Percentiles rank a stretch among this genome's conserved stretches.
Conservation (phyloP, 2,113 vertebrate species). For the Lates calcarifer region DNA sequence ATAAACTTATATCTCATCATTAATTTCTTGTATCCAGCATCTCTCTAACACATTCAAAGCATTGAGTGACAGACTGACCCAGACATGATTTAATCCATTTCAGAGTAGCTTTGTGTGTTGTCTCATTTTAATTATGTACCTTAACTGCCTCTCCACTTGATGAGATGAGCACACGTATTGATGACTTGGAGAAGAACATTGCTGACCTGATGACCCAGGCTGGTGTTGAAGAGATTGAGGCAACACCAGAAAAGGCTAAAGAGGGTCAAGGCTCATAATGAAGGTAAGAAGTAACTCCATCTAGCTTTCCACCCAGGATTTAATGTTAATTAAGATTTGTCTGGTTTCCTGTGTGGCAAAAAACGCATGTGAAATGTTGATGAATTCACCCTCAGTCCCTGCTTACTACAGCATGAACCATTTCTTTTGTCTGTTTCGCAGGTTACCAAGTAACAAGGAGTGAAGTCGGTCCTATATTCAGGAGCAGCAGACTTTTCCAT, state of each 20-base stretch:
- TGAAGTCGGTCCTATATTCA: conserved; percentile 51
- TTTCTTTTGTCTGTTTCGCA: conserved; percentile 73
- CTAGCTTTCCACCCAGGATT: too few relatives aligned
- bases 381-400: neutral
- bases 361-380: neutral
- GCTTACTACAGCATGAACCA: neutral
- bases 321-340: neutral
- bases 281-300: conserved; percentile 55
- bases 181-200: conserved; percentile 98
- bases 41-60: neutral
- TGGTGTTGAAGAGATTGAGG: conserved; percentile 94
- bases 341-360: neutral
- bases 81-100: neutral
- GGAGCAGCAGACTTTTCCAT: conserved; percentile 70
- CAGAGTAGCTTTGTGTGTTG: neutral
- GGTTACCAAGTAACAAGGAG: conserved; percentile 70
- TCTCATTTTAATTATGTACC: conserved; percentile 50
- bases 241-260: conserved; percentile 89
- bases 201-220: conserved; percentile 99
- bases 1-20: neutral
- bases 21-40: neutral
- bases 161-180: conserved; percentile 99
- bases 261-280: conserved; percentile 81
- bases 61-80: neutral
- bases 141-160: conserved; percentile 90